A percentile compares a stretch with the other conserved stretches of the same genome.
These are phyloP conservation scores for Holothuria leucospilota DNA, from an alignment of 53 echinoderm and acorn worm species.

Conservation along the genomic window DNA sequence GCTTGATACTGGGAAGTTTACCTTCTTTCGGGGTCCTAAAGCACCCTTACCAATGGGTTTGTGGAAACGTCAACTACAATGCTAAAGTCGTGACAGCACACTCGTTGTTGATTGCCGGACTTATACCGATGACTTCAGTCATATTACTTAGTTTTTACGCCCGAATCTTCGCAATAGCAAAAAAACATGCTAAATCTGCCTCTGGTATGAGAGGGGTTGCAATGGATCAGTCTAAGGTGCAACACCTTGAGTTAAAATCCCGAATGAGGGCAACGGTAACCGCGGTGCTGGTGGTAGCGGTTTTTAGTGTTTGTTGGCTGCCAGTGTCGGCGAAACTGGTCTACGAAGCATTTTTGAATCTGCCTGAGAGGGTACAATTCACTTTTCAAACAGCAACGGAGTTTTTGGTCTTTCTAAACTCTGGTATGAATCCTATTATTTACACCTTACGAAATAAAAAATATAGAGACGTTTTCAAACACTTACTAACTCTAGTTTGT, in stretches of 20 bases:
- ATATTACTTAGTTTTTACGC: slow-evolving; percentile 5
- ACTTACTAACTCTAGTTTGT: not conserved
- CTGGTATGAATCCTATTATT: slow-evolving; percentile 30
- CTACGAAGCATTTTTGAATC: not conserved
- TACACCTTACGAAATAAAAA: slow-evolving; percentile 2
- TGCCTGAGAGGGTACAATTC: not conserved
- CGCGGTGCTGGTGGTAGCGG: slow-evolving; percentile 5
- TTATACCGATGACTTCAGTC: not conserved
- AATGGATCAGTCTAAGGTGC: not conserved
- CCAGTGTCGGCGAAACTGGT: not conserved
- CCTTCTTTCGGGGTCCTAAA: not conserved
- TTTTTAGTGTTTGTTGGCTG: slow-evolving; percentile 31
- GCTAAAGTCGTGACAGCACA: not conserved
- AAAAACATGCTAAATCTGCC: not conserved
- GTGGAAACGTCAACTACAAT: slow-evolving; percentile 11
- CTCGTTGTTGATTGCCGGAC: not conserved
- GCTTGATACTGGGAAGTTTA: not conserved
- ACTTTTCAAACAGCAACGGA: slow-evolving; percentile 8
- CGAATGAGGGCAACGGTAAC: slow-evolving; percentile 20
- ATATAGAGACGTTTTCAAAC: slow-evolving; percentile 1
- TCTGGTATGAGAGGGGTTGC: not conserved
- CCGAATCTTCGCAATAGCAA: slow-evolving; percentile 16
- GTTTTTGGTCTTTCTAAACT: not conserved
- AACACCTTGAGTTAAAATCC: not conserved
- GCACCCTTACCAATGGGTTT: slow-evolving; percentile 35